phyloP scores from a whole-genome alignment of 2,888 invertebrate genomes.

The Idaea straminata region DNA sequence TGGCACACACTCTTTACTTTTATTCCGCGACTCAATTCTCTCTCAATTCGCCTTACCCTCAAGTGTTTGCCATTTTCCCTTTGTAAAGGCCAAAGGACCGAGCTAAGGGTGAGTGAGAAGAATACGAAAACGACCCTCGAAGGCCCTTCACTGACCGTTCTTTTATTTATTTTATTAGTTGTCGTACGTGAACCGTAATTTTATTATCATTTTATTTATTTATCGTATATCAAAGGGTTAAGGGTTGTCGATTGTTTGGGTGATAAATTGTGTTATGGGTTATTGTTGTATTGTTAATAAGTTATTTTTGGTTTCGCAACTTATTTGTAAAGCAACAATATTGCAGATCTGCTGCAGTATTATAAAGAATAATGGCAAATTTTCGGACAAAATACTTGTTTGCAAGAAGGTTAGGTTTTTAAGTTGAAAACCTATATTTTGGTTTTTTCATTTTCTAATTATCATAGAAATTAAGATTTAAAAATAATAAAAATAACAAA shows the following conservation, averaged over 20 bases:
- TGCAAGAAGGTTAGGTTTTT: no score
- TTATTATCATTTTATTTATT: slow-evolving; percentile 42
- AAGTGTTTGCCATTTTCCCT: slow-evolving; percentile 74
- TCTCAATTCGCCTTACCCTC: slow-evolving; percentile 66
- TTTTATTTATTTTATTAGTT: slow-evolving; percentile 75
- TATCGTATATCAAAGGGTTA: slow-evolving; percentile 35
- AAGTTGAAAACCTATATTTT: no score
- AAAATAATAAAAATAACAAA: no score
- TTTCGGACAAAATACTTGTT: no score
- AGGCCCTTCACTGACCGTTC: slow-evolving; percentile 55
- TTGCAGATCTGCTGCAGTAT: no score
- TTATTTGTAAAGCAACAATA: no score
- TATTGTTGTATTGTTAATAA: background rate
- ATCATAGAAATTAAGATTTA: no score
- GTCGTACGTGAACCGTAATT: slow-evolving; percentile 68
- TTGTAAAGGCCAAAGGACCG: slow-evolving; percentile 42
- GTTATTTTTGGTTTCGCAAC: background rate
- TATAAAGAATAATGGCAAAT: no score
- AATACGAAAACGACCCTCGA: slow-evolving; percentile 70
- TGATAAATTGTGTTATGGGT: slow-evolving; percentile 11
- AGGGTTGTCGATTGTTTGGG: slow-evolving; percentile 15
- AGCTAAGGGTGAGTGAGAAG: slow-evolving; percentile 63
- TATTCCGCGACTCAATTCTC: slow-evolving; percentile 78
- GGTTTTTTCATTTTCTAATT: no score
- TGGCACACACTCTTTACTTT: slow-evolving; percentile 69